phyloP scores from a whole-genome alignment of 2,113 vertebrate genomes.

The Upupa epops region DNA sequence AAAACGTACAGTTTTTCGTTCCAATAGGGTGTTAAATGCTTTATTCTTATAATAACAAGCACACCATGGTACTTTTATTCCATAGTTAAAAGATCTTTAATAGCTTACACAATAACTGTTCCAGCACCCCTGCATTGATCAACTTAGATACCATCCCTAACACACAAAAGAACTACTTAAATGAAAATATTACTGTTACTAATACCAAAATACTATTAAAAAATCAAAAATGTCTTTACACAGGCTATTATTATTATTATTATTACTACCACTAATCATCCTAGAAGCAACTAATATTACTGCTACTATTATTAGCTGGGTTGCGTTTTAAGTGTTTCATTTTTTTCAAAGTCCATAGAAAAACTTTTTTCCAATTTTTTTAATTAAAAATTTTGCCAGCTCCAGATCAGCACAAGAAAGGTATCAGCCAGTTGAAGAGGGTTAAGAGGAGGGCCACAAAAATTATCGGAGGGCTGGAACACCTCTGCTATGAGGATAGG shows the following conservation, averaged over 20 bases:
- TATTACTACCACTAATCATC: neutral
- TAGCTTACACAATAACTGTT: neutral
- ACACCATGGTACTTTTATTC: neutral
- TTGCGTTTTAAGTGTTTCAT: neutral
- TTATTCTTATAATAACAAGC: neutral
- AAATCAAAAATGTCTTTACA: neutral
- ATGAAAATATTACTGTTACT: neutral
- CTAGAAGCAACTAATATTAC: neutral
- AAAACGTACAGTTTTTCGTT: neutral
- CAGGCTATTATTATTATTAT: neutral
- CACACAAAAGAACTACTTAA: neutral
- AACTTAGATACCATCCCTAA: neutral
- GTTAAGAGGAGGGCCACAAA: too few relatives aligned
- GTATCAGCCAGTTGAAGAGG: too few relatives aligned
- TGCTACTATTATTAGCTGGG: neutral
- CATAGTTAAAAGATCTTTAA: neutral
- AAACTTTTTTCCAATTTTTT: neutral
- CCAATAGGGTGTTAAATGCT: neutral
- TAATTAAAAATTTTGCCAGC: neutral
- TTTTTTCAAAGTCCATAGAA: neutral
- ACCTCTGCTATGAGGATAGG: too few relatives aligned
- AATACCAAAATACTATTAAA: neutral
- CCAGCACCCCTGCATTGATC: neutral
- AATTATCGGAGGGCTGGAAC: too few relatives aligned
- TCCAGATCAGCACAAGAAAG: too few relatives aligned